phyloP scores from a whole-genome alignment of 1,140 invertebrate genomes.

The Stenopsyche tienmushanensis region DNA sequence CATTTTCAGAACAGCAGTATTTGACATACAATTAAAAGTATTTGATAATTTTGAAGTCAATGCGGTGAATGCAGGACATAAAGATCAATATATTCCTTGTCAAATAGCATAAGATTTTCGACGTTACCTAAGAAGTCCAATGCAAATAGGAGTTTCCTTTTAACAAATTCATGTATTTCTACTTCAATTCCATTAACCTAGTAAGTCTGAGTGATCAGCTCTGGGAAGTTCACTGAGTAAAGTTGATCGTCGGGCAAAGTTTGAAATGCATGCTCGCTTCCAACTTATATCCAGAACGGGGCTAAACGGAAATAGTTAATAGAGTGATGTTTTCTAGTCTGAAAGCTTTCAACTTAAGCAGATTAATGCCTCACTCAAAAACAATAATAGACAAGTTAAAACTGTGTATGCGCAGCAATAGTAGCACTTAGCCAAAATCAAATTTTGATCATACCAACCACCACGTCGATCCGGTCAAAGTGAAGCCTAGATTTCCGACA shows the following conservation, averaged over 20 bases:
- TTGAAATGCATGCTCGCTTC: not conserved
- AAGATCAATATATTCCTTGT: not conserved
- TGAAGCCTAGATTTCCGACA: no score
- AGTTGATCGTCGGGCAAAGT: slow-evolving; percentile 1
- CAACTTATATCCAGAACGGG: not conserved
- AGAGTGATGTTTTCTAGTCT: no score
- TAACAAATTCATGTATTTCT: slow-evolving; percentile 30
- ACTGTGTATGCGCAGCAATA: no score
- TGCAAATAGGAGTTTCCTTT: not conserved
- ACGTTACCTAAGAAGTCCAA: not conserved
- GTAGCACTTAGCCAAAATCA: no score
- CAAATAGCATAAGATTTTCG: not conserved
- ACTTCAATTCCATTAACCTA: slow-evolving; percentile 29
- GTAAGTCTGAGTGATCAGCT: slow-evolving; percentile 10
- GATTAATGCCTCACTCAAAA: no score
- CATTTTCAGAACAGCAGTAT: no score
- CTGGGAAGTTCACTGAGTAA: not conserved
- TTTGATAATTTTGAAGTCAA: no score
- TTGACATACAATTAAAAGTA: no score
- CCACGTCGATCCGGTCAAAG: no score
- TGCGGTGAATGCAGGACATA: not conserved
- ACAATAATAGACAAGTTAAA: no score
- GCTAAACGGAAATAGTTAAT: not conserved
- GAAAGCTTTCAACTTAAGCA: no score
- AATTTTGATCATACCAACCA: no score